Evolutionary conservation across 2,113 vertebrate species (phyloP).

Genomic region (Bufo bufo): DNA sequence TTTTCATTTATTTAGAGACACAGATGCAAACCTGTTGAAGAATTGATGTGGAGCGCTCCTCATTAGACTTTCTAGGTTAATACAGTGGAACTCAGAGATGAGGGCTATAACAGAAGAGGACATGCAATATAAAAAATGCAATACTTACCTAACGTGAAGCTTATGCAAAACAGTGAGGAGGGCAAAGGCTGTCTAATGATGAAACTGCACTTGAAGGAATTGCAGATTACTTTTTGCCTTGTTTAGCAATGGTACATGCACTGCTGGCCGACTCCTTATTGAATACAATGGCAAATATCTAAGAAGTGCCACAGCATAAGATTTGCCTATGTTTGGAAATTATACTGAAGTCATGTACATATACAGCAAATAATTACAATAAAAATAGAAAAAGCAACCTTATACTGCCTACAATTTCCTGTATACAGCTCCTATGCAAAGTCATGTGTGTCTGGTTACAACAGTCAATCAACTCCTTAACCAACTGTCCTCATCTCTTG

Average conservation of each 20-base stretch:
- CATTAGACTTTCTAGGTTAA: slow-evolving; percentile 38
- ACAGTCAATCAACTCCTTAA: too few relatives aligned
- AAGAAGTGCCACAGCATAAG: not conserved
- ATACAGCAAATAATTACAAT: not conserved
- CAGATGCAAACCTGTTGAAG: slow-evolving; percentile 37
- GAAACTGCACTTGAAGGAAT: slow-evolving; percentile 11
- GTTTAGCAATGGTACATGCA: not conserved
- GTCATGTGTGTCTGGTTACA: too few relatives aligned
- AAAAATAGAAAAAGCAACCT: not conserved
- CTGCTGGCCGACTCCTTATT: not conserved
- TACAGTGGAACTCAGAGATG: slow-evolving; percentile 26
- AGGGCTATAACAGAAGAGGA: slow-evolving; percentile 39
- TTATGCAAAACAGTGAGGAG: slow-evolving; percentile 36
- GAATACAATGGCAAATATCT: not conserved
- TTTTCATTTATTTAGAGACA: slow-evolving; percentile 37
- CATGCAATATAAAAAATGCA: slow-evolving; percentile 43
- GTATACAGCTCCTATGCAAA: too few relatives aligned
- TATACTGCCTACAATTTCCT: too few relatives aligned
- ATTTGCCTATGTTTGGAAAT: too few relatives aligned
- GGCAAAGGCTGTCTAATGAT: slow-evolving; percentile 30
- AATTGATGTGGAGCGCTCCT: slow-evolving; percentile 31
- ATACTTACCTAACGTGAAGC: slow-evolving; percentile 31
- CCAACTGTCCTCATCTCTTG: too few relatives aligned
- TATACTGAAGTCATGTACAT: too few relatives aligned
- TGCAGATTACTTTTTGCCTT: not conserved